Conservation (phyloP, 2,888 invertebrate genomes). For the Tricholauxania praeusta region DNA sequence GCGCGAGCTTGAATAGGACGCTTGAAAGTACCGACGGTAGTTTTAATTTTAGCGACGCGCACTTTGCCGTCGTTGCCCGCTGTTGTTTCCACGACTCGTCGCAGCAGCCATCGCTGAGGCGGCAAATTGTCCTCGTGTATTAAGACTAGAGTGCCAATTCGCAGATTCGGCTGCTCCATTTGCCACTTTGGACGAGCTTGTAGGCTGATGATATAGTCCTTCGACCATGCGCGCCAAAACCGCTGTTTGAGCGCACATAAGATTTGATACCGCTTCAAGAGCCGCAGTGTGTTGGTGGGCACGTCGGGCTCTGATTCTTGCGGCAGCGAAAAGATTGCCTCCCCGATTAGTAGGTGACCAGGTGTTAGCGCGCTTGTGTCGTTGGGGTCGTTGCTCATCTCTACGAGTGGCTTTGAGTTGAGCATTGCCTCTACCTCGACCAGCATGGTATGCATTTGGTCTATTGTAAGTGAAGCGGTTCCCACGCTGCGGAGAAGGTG, state of each 20-base stretch:
- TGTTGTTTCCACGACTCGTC: conserved; percentile 29
- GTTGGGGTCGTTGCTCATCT: conserved; percentile 40
- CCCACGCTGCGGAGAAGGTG: too few relatives aligned
- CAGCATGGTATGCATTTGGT: conserved; percentile 37
- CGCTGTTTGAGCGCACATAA: conserved; percentile 36
- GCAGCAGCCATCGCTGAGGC: conserved; percentile 35
- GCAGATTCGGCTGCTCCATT: conserved; percentile 33
- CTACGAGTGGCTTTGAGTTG: conserved; percentile 45
- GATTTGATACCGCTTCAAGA: conserved; percentile 7
- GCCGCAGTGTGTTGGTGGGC: neutral
- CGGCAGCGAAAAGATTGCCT: too few relatives aligned
- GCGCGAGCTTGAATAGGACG: conserved; percentile 36
- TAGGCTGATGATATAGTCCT: neutral
- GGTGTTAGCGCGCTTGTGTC: conserved; percentile 41
- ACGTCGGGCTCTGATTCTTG: neutral
- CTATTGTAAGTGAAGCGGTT: too few relatives aligned
- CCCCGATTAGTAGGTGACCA: too few relatives aligned
- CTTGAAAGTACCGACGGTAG: conserved; percentile 15
- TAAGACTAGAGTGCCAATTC: conserved; percentile 29
- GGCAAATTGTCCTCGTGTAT: too few relatives aligned
- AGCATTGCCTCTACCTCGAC: conserved; percentile 46
- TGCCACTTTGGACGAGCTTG: conserved; percentile 37
- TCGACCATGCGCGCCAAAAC: too few relatives aligned
- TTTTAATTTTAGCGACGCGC: conserved; percentile 37
- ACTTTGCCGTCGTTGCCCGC: conserved; percentile 37